phyloP scores from a whole-genome alignment of 2,113 vertebrate genomes.

The Oceanodroma tethys region DNA sequence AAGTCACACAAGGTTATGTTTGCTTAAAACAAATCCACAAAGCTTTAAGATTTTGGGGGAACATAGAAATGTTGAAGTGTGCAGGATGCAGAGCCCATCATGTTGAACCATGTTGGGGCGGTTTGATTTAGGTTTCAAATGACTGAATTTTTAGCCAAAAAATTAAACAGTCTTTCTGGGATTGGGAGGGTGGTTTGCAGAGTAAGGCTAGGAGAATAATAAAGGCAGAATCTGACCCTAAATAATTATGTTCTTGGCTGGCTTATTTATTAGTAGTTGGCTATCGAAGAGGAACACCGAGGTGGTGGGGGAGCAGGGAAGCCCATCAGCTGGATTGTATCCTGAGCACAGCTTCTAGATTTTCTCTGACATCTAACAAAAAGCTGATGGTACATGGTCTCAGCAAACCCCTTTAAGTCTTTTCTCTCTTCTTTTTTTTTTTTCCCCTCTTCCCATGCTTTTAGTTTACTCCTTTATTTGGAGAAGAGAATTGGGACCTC shows the following conservation, averaged over 20 bases:
- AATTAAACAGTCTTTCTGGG: neutral
- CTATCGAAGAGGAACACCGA: neutral
- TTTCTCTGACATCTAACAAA: neutral
- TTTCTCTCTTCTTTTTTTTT: neutral
- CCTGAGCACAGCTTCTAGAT: neutral
- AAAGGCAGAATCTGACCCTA: neutral
- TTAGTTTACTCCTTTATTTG: constrained; percentile 48
- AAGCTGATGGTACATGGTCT: neutral
- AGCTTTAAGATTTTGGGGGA: neutral
- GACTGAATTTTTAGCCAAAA: neutral
- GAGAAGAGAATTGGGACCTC: constrained; percentile 50
- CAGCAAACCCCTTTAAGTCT: neutral
- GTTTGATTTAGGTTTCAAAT: neutral
- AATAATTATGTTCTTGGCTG: neutral
- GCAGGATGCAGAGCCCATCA: neutral
- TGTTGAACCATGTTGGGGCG: neutral
- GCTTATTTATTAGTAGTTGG: neutral
- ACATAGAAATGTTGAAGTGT: neutral
- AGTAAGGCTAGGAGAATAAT: neutral
- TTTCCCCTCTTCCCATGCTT: neutral
- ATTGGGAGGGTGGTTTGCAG: neutral
- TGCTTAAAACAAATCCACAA: neutral
- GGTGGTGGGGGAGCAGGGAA: rapidly evolving
- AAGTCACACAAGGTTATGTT: neutral
- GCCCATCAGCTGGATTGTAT: neutral